Conservation (phyloP, 1,140 invertebrate species). For the Sipha flava region DNA sequence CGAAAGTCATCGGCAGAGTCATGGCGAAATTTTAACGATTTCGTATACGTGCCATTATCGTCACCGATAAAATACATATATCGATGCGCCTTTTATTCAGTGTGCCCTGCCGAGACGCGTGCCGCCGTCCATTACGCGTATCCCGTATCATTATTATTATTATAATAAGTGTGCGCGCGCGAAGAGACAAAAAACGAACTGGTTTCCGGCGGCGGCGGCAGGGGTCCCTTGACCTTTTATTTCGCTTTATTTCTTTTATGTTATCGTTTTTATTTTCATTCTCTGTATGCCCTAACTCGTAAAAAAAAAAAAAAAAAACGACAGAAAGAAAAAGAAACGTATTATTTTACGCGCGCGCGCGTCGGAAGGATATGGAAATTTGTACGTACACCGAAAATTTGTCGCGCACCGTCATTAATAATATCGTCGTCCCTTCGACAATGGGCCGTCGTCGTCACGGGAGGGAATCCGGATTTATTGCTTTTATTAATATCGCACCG, state of each 20-base stretch:
- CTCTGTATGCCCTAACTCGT: neutral
- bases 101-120: neutral
- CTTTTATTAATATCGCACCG: constrained; percentile 5
- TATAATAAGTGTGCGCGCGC: neutral
- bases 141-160: too few species aligned
- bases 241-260: neutral
- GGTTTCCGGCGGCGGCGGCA: constrained; percentile 6
- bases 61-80: neutral
- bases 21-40: neutral
- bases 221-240: neutral
- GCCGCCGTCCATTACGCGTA: neutral
- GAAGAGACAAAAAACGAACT: neutral
- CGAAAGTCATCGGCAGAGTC: neutral
- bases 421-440: constrained; percentile 19
- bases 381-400: constrained; percentile 30
- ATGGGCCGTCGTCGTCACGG: neutral
- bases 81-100: neutral
- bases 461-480: constrained; percentile 17
- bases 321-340: neutral
- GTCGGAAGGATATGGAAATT: constrained; percentile 33
- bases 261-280: neutral
- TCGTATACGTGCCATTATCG: too few species aligned
- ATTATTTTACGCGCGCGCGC: neutral
- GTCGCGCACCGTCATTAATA: constrained; percentile 30
- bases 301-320: neutral